Evolutionary conservation across 2,797 vertebrate genomes (phyloP), one percentile per base, ranked within the genome.

Genomic region (Intellagama lesueurii): DNA sequence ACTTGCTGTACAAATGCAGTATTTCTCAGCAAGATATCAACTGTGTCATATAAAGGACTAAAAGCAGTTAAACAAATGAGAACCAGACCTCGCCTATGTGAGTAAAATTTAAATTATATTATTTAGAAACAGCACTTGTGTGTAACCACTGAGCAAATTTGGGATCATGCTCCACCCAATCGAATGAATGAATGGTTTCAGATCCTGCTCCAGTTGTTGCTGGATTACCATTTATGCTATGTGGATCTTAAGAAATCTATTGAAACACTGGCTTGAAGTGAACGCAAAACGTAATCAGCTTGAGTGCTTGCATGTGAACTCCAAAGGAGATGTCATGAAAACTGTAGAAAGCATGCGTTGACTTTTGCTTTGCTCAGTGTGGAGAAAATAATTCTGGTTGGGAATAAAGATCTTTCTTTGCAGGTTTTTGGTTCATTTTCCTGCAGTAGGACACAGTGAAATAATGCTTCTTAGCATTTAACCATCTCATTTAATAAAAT

Each of bases 241-340:
- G 0, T 17, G 88, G 0, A 4, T 93, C 0, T 26, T 17, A 68
- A 52, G 79, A 89, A 85, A 52, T 72, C 52, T 44, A 28, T 35
- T 88, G 3, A 0, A 86, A 89, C 89, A 87, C 88, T 92, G 78
- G 85, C 88, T 92, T 93, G 95, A 94, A 72, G 91, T 80, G 92
- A 92, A 96, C 93, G 91, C 88, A 92, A 95, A 96, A 94, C 90
- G 92, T 86, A 92, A 87, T 60, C 86, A 85, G 75, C 76, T 72
- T 47, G 52, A 91, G 70, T 0, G 0, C 92, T 96, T 95, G 95
- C 92, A 94, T 95, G 93, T 92, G 90, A 92, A 90, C 87, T 94
- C 93, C 94, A 80, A 90, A 94, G 86, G 93, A 91, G 94, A 94
- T 89, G 88, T 91, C 1, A 0, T 4, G 1, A 81, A 56, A 14